phyloP scores from a whole-genome alignment of 2,113 vertebrate species.

The Oryzias woworae region DNA sequence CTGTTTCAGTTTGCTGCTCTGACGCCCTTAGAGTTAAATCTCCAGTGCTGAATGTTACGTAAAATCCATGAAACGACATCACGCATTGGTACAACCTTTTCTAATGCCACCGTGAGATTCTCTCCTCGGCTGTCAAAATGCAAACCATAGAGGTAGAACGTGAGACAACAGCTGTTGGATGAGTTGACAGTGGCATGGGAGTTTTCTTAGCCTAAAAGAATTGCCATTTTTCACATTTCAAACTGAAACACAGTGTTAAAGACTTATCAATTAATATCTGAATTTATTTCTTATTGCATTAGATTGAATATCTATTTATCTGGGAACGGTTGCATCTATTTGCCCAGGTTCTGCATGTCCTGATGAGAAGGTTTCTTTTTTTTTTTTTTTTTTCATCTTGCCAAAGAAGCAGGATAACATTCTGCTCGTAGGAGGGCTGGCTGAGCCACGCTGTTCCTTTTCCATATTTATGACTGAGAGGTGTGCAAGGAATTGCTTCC shows the following conservation, averaged over 20 bases:
- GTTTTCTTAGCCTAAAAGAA: too few species aligned
- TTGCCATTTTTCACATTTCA: too few species aligned
- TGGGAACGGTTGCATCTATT: constrained; percentile 27
- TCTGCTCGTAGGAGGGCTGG: constrained; percentile 72
- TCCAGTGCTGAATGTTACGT: constrained; percentile 2
- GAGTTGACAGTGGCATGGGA: neutral
- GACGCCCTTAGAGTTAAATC: neutral
- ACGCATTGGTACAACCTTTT: neutral
- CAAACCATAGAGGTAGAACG: neutral
- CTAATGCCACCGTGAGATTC: neutral
- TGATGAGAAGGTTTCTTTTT: constrained; percentile 16
- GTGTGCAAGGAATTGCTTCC: constrained; percentile 60
- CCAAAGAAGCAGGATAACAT: constrained; percentile 60
- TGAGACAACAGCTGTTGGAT: neutral
- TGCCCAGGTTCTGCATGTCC: constrained; percentile 29
- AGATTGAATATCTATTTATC: neutral
- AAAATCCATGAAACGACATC: neutral
- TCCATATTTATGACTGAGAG: constrained; percentile 74
- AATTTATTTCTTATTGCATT: neutral
- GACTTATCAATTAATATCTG: neutral
- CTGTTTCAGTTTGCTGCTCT: constrained; percentile 3
- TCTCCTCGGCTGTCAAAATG: constrained; percentile 2
- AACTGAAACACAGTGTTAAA: too few species aligned
- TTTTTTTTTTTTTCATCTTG: constrained; percentile 29
- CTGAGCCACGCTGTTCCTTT: constrained; percentile 61